These are phyloP conservation scores for Rhopilema esculentum DNA, from an alignment of 30 jellyfish, hydroid and myxozoan species.

Conservation along the genomic window DNA sequence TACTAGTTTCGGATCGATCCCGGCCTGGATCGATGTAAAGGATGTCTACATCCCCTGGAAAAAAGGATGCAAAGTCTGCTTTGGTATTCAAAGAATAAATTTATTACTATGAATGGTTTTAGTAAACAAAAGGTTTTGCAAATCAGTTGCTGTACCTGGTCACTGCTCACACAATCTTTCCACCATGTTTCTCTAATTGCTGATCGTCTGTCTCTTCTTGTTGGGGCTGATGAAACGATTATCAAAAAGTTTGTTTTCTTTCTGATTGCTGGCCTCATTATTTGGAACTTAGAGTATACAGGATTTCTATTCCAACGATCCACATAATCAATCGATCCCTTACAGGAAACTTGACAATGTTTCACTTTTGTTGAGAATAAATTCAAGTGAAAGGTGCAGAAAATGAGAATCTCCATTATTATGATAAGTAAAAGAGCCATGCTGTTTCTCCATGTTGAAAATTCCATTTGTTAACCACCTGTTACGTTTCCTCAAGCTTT, in stretches of 20 bases:
- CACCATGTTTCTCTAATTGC: conserved; percentile 86
- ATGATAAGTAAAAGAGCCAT: neutral
- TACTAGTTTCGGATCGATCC: too few species aligned
- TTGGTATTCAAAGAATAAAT: too few species aligned
- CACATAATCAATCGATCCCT: conserved; percentile 13
- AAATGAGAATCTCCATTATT: neutral
- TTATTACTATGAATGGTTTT: neutral
- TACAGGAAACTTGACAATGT: neutral
- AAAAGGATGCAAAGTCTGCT: too few species aligned
- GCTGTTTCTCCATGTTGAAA: neutral
- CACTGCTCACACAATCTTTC: conserved; percentile 25
- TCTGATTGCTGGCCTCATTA: conserved; percentile 19
- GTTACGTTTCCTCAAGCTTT: too few species aligned
- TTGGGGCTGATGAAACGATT: conserved; percentile 77
- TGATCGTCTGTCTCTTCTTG: conserved; percentile 60
- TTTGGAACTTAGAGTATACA: conserved; percentile 56
- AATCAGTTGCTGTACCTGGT: conserved; percentile 13
- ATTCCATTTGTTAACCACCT: too few species aligned
- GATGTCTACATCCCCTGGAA: too few species aligned
- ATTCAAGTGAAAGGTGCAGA: neutral
- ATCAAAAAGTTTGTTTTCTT: conserved; percentile 44
- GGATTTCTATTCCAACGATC: conserved; percentile 48
- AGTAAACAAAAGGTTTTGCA: neutral
- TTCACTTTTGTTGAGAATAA: neutral
- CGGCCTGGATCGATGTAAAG: too few species aligned